These are phyloP conservation scores for Myotis brandtii DNA, from an alignment of 2,113 vertebrate genomes.

Conservation along the genomic window DNA sequence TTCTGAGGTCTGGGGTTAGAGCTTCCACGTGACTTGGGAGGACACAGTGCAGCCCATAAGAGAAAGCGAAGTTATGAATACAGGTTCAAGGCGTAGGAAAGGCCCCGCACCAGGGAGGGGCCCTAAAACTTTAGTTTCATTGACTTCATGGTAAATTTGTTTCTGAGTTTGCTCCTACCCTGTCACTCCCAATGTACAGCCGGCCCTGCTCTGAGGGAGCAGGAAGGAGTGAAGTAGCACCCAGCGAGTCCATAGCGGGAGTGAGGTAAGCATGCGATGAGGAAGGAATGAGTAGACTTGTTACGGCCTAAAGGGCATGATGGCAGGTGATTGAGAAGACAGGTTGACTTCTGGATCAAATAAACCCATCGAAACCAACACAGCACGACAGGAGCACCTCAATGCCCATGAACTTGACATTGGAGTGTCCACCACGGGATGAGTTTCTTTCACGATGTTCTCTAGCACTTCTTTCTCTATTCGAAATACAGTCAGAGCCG, in stretches of 20 bases:
- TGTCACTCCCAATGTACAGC: accelerated
- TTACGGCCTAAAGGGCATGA: accelerated
- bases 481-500: neutral
- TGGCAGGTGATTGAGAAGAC: neutral
- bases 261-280: neutral
- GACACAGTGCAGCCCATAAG: neutral
- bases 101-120: too few relatives aligned
- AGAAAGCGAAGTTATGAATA: neutral
- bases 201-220: accelerated
- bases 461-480: neutral
- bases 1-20: neutral
- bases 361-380: neutral
- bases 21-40: neutral
- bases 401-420: neutral
- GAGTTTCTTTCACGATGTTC: neutral
- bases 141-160: neutral
- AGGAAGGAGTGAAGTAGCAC: too few relatives aligned
- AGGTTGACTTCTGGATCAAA: neutral
- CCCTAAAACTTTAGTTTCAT: neutral
- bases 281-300: neutral
- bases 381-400: neutral
- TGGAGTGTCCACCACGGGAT: neutral
- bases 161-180: neutral
- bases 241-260: accelerated
- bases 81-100: neutral